Evolutionary conservation across 1,140 invertebrate species (phyloP).

Genomic region (Drosophila takahashii): DNA sequence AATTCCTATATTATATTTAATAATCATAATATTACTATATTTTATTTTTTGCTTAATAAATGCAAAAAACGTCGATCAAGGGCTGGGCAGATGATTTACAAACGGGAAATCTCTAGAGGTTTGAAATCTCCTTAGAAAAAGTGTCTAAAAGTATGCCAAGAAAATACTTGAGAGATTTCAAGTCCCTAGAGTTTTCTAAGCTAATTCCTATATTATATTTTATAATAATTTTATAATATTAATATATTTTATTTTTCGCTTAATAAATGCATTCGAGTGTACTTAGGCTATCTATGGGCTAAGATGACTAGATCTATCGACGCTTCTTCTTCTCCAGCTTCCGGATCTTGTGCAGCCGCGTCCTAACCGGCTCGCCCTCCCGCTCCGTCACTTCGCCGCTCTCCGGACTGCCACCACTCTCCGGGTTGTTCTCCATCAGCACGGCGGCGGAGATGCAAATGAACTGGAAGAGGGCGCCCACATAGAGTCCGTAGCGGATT

Average conservation of each 20-base stretch:
- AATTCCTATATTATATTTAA: too few species aligned
- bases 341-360: constrained; percentile 76
- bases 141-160: background rate
- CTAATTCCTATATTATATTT: too few species aligned
- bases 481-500: constrained; percentile 72
- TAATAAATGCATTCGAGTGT: constrained; percentile 43
- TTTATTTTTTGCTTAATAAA: constrained; percentile 6
- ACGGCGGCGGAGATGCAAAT: constrained; percentile 71
- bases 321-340: constrained; percentile 81
- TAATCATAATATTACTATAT: too few species aligned
- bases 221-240: too few species aligned
- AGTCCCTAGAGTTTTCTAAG: background rate
- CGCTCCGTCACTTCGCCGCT: constrained; percentile 41
- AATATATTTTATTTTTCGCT: constrained; percentile 13
- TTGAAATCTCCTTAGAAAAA: background rate
- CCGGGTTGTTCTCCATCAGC: constrained; percentile 50
- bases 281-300: constrained; percentile 22
- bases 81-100: constrained; percentile 4
- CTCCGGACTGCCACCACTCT: constrained; percentile 39
- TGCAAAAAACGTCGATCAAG: constrained; percentile 35
- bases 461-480: constrained; percentile 78
- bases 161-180: too few species aligned
- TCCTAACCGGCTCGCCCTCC: constrained; percentile 35
- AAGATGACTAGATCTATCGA: constrained; percentile 50
- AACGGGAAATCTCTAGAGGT: background rate